A percentile compares a stretch with the other conserved stretches of the same genome.
Conservation (phyloP, 2,113 vertebrate species). For the Arizona elegans region DNA sequence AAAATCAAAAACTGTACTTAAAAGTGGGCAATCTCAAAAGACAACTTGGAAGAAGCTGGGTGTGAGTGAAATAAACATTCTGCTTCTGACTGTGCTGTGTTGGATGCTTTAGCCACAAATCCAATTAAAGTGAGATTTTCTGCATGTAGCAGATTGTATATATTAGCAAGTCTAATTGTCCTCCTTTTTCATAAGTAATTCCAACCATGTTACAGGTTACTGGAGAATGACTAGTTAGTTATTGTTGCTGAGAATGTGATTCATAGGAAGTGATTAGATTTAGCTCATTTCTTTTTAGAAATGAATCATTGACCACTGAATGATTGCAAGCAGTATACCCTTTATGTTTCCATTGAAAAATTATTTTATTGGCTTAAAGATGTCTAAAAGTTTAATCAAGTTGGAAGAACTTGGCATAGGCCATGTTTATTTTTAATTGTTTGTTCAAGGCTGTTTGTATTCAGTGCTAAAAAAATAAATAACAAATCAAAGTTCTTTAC, state of each 20-base stretch:
- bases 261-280: slow-evolving; percentile 11
- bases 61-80: not conserved
- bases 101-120: not conserved
- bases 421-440: not conserved
- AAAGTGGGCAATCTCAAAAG: not conserved
- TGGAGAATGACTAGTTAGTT: not conserved
- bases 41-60: not conserved
- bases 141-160: not conserved
- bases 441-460: not conserved
- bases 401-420: slow-evolving; percentile 14
- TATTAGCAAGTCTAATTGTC: not conserved
- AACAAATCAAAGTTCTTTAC: not conserved
- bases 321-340: not conserved
- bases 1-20: not conserved
- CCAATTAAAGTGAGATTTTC: not conserved
- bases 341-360: not conserved
- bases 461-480: not conserved
- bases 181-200: not conserved
- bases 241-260: not conserved
- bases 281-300: not conserved
- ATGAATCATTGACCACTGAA: not conserved
- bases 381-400: not conserved
- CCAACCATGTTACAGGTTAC: not conserved
- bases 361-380: slow-evolving; percentile 4
- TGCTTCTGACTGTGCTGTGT: not conserved